These are phyloP conservation scores for Philopedon plagiatum DNA, from an alignment of 2,888 invertebrate genomes.

Conservation along the genomic window DNA sequence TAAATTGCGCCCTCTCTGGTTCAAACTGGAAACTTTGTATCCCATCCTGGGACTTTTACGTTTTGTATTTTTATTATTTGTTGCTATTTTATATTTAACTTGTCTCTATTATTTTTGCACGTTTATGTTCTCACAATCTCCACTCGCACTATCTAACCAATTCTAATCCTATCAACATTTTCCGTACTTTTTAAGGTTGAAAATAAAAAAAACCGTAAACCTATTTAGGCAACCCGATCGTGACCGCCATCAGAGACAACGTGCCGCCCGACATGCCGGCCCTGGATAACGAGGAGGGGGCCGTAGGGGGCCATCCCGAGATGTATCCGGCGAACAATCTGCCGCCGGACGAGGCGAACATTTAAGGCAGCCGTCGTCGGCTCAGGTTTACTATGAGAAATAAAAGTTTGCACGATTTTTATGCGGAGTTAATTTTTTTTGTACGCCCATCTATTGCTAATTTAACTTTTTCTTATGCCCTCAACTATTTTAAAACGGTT, in stretches of 20 bases:
- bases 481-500: too few species aligned
- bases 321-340: conserved; percentile 54
- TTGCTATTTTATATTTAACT: too few species aligned
- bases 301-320: conserved; percentile 55
- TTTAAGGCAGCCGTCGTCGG: conserved; percentile 25
- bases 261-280: conserved; percentile 52
- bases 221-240: conserved; percentile 63
- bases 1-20: too few species aligned
- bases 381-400: conserved; percentile 2
- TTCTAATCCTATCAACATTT: not conserved
- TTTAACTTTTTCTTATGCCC: too few species aligned
- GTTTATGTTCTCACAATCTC: too few species aligned
- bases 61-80: too few species aligned
- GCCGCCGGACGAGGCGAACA: conserved; percentile 44
- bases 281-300: conserved; percentile 63
- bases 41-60: too few species aligned
- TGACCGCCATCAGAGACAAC: conserved; percentile 56
- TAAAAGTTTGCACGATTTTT: not conserved
- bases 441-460: too few species aligned
- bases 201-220: conserved; percentile 11
- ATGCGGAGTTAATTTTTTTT: too few species aligned
- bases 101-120: too few species aligned
- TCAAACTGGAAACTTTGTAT: too few species aligned
- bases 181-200: conserved; percentile 8
- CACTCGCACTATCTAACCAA: too few species aligned